These are phyloP conservation scores for Psettodes erumei DNA, from an alignment of 2,113 vertebrate genomes.

Conservation along the genomic window DNA sequence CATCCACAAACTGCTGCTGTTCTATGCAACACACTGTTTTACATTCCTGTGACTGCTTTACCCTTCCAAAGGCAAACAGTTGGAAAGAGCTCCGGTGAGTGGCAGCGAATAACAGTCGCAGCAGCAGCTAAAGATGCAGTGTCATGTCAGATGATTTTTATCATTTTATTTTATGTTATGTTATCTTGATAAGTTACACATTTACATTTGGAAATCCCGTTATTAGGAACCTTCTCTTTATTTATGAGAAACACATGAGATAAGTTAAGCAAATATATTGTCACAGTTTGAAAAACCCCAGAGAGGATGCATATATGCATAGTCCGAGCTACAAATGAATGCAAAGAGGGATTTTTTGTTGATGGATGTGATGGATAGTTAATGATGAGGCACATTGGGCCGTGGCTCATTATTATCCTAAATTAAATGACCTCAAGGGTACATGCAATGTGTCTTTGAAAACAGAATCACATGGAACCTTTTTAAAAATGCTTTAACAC, in stretches of 20 bases:
- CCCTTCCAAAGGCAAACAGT: neutral
- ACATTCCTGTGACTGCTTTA: neutral
- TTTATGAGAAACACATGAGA: too few species aligned
- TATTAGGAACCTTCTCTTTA: too few species aligned
- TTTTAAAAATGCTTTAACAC: too few species aligned
- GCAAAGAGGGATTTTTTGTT: neutral
- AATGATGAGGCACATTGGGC: neutral
- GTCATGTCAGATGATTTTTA: constrained; percentile 5
- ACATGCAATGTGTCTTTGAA: too few species aligned
- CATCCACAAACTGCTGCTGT: neutral
- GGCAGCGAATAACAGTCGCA: constrained; percentile 10
- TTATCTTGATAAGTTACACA: neutral
- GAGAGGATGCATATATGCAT: neutral
- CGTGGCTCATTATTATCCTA: too few species aligned
- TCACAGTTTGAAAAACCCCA: neutral
- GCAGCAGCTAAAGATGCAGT: constrained; percentile 4
- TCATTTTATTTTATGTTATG: too few species aligned
- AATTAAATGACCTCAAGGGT: too few species aligned
- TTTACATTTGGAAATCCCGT: neutral
- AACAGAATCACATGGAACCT: neutral
- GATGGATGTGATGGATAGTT: neutral
- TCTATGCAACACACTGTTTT: neutral
- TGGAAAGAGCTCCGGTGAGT: constrained; percentile 2
- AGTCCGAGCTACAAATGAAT: neutral
- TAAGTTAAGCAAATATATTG: neutral